Percentiles rank a stretch among this genome's conserved stretches.
Conservation (phyloP, 2,797 vertebrate genomes). For the Triplophysa bombifrons region DNA sequence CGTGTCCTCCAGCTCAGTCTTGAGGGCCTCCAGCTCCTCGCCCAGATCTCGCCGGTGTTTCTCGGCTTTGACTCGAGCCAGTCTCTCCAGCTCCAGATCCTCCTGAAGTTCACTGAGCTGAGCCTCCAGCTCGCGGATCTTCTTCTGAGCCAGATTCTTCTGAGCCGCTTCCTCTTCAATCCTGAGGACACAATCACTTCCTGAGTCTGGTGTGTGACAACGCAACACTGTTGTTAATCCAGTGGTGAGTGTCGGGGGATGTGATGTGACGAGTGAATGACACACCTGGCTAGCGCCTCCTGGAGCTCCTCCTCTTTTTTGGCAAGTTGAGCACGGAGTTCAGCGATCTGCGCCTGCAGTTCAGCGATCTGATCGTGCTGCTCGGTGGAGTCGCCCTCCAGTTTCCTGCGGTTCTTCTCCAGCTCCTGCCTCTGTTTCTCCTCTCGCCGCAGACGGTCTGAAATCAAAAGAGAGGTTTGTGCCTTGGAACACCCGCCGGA, state of each 20-base stretch:
- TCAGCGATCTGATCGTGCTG: constrained; percentile 92
- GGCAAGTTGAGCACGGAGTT: constrained; percentile 93
- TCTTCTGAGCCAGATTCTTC: constrained; percentile 95
- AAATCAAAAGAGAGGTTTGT: not conserved
- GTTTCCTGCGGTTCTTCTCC: constrained; percentile 95
- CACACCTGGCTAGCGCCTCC: constrained; percentile 90
- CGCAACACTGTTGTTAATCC: too few relatives aligned
- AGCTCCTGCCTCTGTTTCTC: constrained; percentile 94
- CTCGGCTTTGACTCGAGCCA: constrained; percentile 89
- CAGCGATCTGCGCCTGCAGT: constrained; percentile 95
- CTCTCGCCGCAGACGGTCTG: constrained; percentile 94
- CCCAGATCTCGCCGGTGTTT: constrained; percentile 95
- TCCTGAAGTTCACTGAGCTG: constrained; percentile 96
- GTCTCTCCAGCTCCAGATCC: constrained; percentile 92
- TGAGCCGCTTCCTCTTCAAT: constrained; percentile 95
- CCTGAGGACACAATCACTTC: constrained; percentile 65
- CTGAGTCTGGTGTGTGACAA: too few relatives aligned
- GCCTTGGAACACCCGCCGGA: too few relatives aligned
- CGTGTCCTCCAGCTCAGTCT: constrained; percentile 96
- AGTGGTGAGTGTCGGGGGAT: too few relatives aligned
- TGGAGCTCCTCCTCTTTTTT: constrained; percentile 98
- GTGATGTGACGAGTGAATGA: too few relatives aligned
- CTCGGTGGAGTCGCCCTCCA: constrained; percentile 93
- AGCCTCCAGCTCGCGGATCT: constrained; percentile 94
- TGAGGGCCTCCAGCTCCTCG: constrained; percentile 95